phyloP scores from a whole-genome alignment of 2,888 invertebrate genomes.

The Hetaerina titia region DNA sequence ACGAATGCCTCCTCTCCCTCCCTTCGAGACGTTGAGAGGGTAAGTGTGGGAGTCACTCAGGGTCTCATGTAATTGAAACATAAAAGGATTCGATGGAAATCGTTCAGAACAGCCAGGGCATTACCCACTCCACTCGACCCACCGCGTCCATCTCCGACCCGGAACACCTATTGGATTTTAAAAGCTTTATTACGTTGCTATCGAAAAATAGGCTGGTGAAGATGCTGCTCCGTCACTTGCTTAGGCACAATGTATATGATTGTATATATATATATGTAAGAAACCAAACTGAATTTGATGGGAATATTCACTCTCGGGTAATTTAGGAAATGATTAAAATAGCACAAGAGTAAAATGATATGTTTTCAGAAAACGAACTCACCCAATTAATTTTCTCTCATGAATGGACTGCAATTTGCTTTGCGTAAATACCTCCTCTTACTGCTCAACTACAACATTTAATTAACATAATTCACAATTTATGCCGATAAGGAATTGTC shows the following conservation, averaged over 20 bases:
- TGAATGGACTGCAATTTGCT: too few relatives aligned
- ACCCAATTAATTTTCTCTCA: too few relatives aligned
- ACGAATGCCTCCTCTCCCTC: neutral
- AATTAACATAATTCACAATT: too few relatives aligned
- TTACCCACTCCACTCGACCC: conserved; percentile 8
- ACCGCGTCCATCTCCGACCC: neutral
- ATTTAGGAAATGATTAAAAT: too few relatives aligned
- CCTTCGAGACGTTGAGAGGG: neutral
- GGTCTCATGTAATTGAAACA: conserved; percentile 18
- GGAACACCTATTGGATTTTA: neutral
- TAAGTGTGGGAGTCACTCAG: neutral
- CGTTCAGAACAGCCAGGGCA: conserved; percentile 8
- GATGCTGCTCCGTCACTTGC: neutral
- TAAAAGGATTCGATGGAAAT: conserved; percentile 29
- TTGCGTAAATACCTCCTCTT: too few relatives aligned
- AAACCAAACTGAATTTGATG: too few relatives aligned
- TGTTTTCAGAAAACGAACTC: too few relatives aligned
- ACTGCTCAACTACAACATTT: too few relatives aligned
- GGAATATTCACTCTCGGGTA: too few relatives aligned
- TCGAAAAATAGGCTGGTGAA: neutral
- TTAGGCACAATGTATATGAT: neutral
- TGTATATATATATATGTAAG: too few relatives aligned
- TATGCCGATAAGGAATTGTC: too few relatives aligned
- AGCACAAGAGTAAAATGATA: too few relatives aligned
- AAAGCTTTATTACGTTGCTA: neutral